Base-by-base conservation (phyloP, 2,888 invertebrate genomes). In the Eilema caniola region DNA sequence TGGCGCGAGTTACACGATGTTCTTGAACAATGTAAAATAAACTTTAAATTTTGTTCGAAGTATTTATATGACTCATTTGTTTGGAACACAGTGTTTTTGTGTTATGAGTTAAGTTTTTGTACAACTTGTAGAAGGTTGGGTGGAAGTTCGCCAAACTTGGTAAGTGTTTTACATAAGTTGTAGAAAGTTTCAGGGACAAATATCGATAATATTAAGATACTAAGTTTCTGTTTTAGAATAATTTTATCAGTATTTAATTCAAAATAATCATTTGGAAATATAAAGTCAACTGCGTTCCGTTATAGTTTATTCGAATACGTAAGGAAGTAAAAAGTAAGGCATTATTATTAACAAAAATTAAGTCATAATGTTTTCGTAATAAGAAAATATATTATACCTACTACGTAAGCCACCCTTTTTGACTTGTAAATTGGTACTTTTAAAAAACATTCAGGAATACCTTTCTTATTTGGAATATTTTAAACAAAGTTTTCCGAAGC, bases 101-200 rank as follows among this genome's bases (percentile, higher is more conserved):
- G 84, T 80, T 74, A 74, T 80, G 72, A 72, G 71, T 73, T 76
- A 77, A 79, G 79, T 80, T 84, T 77, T 73, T 65, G 41, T 72
- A 75, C 64, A 74, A 76, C 76, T 63, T 73, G 74, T 76, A 75
- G 77, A 77, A 66, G 68, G 66, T 73, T 65, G 68, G 67, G 23
- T 53, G 68, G 75, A 79, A 83, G 78, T 82, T 82, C 78, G 62
- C 10, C 66, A 25, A 81, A 85, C 76, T 81, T 70, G 82, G 86
- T 86, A 83, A 86, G 86, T 86, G 77, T 83, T 77, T n/a, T 72
- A 69, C 67, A 76, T 78, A 83, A 82, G 72, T 82, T 81, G 41
- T 11, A 20, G 61, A 62, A 75, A 79, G 72, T 78, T 76, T 65
- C n/a, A 23, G 66, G 64, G 53, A 72, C 72, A 71, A 67, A 60